Base-by-base conservation (phyloP, 1,140 invertebrate genomes). In the Mycetomoellerius zeteki region DNA sequence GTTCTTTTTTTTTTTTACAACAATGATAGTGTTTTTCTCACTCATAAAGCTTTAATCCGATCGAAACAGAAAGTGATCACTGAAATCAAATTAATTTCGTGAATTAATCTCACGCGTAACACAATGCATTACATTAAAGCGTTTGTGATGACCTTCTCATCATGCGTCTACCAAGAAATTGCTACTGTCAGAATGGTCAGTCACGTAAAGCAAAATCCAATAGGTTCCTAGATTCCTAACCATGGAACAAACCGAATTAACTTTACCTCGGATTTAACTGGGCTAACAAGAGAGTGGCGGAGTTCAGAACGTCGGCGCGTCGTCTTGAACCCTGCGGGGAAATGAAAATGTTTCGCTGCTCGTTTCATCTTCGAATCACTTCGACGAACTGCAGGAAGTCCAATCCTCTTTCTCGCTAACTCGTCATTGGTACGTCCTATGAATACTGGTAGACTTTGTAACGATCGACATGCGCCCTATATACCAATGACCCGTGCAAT, bases 321-420 rank as follows among this genome's bases (percentile, higher is more conserved):
- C 62, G 62, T 56, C 37, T 27, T 30, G 47, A 67, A 86, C 47
- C 85, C 77, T 86, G 76, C 56, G 65, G 85, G 76, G 85, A 86
- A 82, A 86, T 67, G 85, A 86, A 82, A 86, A 86, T 86, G 85
- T 80, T 82, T 86, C 64, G 85, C 65, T 82, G 77, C 37, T 82
- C 85, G 85, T 86, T 86, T 78, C 75, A 69, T 30, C 85, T 82
- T 73, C 21, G 78, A 86, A 78, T 78, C 77, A 37, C 77, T 43
- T 58, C 56, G 54, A 37, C 77, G 54, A 71, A 81, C 65, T 81
- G 75, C 52, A 52, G 37, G 43, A 60, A 86, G 75, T 62, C 27
- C 77, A 50, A 86, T 82, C 67, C 73, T 58, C 43, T 80, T 80
- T 81, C 64, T 47, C 77, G 47, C n/a, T 86, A 86, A 86, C 85